A percentile compares a stretch with the other conserved stretches of the same genome.
phyloP scores from a whole-genome alignment of 2,888 invertebrate species.

The Dryomyza anilis region DNA sequence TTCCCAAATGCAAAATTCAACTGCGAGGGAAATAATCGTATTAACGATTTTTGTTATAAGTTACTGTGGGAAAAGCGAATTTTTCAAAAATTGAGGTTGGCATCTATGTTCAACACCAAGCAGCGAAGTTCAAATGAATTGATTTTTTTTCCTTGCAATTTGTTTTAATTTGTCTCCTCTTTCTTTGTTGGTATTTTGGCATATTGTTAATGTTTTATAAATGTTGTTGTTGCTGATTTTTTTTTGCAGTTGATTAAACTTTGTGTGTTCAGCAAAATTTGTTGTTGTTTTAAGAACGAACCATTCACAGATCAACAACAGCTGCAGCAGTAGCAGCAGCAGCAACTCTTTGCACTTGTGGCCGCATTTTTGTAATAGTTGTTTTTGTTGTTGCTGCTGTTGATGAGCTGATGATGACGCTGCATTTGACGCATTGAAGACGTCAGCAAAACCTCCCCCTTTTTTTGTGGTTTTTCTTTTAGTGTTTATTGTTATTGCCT shows the following conservation, averaged over 20 bases:
- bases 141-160: not conserved
- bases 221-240: conserved; percentile 5
- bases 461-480: not conserved
- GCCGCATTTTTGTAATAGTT: not conserved
- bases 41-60: too few relatives aligned
- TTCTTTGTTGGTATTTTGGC: conserved; percentile 15
- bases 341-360: too few relatives aligned
- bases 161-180: not conserved
- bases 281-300: conserved; percentile 16
- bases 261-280: conserved; percentile 2
- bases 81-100: too few relatives aligned
- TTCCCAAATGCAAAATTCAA: too few relatives aligned
- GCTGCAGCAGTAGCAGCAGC: too few relatives aligned
- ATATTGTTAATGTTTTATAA: conserved; percentile 16
- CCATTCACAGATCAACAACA: too few relatives aligned
- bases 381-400: not conserved
- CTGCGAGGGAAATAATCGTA: too few relatives aligned
- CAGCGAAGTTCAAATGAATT: conserved; percentile 2
- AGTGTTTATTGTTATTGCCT: not conserved
- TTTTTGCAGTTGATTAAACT: conserved; percentile 4
- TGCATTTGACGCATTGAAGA: not conserved
- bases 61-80: too few relatives aligned
- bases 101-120: too few relatives aligned
- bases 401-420: not conserved
- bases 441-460: not conserved